Evolutionary conservation across 2,797 vertebrate genomes (phyloP).

Genomic region (Helostoma temminkii): DNA sequence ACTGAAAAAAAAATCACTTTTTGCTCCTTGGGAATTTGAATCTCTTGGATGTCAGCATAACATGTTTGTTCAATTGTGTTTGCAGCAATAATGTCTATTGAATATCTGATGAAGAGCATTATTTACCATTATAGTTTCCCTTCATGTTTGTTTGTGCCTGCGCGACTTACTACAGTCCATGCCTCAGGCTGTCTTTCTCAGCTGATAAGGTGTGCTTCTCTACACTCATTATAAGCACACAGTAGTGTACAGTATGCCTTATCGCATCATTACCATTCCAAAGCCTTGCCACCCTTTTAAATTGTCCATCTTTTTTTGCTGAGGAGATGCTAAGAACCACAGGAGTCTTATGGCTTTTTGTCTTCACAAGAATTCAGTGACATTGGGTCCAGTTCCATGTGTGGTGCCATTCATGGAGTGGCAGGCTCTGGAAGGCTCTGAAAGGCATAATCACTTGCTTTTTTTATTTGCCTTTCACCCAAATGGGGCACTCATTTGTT

Average conservation of each 20-base stretch:
- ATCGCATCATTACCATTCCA: conserved; percentile 24
- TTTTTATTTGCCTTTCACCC: conserved; percentile 44
- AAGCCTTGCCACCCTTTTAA: conserved; percentile 15
- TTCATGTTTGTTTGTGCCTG: conserved; percentile 53
- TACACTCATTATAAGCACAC: conserved; percentile 25
- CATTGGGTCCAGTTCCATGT: conserved; percentile 3
- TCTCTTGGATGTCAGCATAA: conserved; percentile 22
- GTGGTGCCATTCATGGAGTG: conserved; percentile 30
- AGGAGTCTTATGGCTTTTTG: conserved; percentile 4
- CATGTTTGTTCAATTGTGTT: conserved; percentile 31
- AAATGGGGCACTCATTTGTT: conserved; percentile 55
- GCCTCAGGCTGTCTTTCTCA: conserved; percentile 46
- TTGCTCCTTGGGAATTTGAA: conserved; percentile 18
- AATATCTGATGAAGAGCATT: conserved; percentile 47
- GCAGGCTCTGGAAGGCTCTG: conserved; percentile 28
- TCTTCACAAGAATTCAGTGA: conserved; percentile 13
- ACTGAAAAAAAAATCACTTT: conserved; percentile 28
- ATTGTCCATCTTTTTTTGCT: conserved; percentile 33
- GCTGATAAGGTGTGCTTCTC: conserved; percentile 28
- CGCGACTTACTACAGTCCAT: conserved; percentile 53
- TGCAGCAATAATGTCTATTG: conserved; percentile 39
- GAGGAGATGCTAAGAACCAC: conserved; percentile 11
- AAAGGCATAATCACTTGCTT: conserved; percentile 28
- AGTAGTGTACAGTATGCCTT: background rate
- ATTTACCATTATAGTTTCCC: conserved; percentile 51